phyloP scores from a whole-genome alignment of 2,113 vertebrate species.

The Otis tarda region DNA sequence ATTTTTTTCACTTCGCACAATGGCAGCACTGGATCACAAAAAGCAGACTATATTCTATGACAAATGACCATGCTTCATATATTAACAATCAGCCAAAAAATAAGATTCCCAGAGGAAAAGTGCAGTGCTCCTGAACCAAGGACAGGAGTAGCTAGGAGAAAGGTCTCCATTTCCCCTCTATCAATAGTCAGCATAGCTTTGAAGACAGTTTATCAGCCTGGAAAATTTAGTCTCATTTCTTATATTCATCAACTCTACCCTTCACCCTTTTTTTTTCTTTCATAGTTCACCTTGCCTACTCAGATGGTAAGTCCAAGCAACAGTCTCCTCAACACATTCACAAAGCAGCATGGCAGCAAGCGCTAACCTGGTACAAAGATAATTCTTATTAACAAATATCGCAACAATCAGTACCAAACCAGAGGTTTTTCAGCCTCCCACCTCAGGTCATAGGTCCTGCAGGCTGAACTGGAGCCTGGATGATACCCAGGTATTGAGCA shows the following conservation, averaged over 20 bases:
- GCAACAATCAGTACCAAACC: neutral
- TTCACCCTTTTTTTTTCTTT: neutral
- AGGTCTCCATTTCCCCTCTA: neutral
- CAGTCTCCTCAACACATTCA: neutral
- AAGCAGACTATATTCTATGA: neutral
- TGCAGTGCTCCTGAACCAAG: neutral
- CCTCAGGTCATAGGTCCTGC: neutral
- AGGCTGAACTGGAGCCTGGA: neutral
- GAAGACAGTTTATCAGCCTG: neutral
- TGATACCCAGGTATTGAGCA: neutral
- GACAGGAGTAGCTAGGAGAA: neutral
- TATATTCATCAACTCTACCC: neutral
- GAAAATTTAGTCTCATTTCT: neutral
- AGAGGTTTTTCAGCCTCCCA: neutral
- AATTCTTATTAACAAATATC: neutral
- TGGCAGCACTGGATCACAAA: neutral
- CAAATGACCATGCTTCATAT: neutral
- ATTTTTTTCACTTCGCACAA: neutral
- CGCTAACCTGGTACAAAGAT: neutral
- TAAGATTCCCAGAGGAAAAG: neutral
- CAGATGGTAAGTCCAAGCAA: neutral
- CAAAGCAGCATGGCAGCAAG: neutral
- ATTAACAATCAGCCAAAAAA: neutral
- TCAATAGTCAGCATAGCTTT: neutral
- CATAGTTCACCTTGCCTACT: neutral